Percentiles rank a stretch among this genome's conserved stretches.
Evolutionary conservation across 2,888 invertebrate genomes (phyloP).

Genomic region (Poecilus cupreus): DNA sequence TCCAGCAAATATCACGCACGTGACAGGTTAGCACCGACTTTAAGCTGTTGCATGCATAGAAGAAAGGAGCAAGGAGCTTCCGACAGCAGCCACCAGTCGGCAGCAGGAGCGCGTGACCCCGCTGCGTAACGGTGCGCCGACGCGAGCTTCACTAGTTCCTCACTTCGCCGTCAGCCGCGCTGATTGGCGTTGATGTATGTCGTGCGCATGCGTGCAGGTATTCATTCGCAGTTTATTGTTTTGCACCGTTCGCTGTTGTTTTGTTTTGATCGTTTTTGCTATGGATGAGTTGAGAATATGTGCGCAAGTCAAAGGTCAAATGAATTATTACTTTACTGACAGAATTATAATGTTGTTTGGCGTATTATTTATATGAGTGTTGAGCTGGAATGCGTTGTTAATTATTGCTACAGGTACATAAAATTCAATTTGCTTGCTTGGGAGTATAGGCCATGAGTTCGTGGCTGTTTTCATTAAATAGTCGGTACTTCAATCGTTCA

Average conservation of each 20-base stretch:
- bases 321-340: slow-evolving; percentile 55
- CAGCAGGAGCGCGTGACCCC: slow-evolving; percentile 40
- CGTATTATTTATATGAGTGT: slow-evolving; percentile 20
- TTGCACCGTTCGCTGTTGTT: background rate
- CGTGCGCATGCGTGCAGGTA: slow-evolving; percentile 50
- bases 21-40: slow-evolving; percentile 36
- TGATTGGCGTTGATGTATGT: slow-evolving; percentile 58
- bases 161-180: background rate
- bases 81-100: slow-evolving; percentile 43
- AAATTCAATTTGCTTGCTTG: background rate
- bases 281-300: slow-evolving; percentile 47
- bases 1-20: slow-evolving; percentile 31
- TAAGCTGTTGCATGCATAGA: background rate
- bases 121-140: slow-evolving; percentile 38
- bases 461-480: too few relatives aligned
- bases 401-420: background rate
- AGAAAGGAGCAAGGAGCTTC: too few relatives aligned
- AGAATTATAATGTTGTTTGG: slow-evolving; percentile 48
- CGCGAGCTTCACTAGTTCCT: background rate
- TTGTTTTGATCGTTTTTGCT: slow-evolving; percentile 42
- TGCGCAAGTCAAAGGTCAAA: slow-evolving; percentile 45
- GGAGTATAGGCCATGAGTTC: too few relatives aligned
- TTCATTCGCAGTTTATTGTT: slow-evolving; percentile 44
- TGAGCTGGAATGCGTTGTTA: background rate
- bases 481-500: too few relatives aligned